A percentile compares a stretch with the other conserved stretches of the same genome.
Conservation (phyloP, 2,797 vertebrate genomes). For the Meda fulgida region DNA sequence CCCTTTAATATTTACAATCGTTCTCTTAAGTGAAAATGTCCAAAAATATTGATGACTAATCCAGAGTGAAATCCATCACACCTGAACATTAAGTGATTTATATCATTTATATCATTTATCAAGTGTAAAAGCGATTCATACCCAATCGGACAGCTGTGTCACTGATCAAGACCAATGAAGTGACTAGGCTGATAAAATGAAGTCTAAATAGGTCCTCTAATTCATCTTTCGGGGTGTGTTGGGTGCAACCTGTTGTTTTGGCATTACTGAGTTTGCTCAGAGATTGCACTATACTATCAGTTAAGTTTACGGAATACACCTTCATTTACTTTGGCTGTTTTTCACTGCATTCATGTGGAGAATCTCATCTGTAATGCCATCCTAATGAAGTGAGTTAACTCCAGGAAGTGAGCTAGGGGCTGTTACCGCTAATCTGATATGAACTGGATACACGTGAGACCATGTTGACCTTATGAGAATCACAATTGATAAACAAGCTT, state of each 20-base stretch:
- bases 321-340: constrained; percentile 2
- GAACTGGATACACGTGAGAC: constrained; percentile 41
- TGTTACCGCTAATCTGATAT: constrained; percentile 54
- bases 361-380: constrained; percentile 28
- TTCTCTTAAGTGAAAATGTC: no score
- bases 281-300: not conserved
- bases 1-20: no score
- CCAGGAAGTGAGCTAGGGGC: constrained; percentile 42
- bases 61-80: not conserved
- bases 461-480: constrained; percentile 27
- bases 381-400: constrained; percentile 40
- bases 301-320: not conserved
- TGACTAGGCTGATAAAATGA: not conserved
- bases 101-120: not conserved
- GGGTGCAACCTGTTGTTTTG: not conserved
- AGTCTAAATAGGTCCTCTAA: not conserved
- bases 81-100: not conserved
- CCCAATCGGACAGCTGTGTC: not conserved
- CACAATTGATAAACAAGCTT: constrained; percentile 35
- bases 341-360: not conserved
- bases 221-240: not conserved
- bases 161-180: not conserved
- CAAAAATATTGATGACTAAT: not conserved
- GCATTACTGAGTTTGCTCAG: not conserved
- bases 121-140: not conserved